phyloP scores from a whole-genome alignment of 1,140 invertebrate species.

The Lepeophtheirus salmonis region DNA sequence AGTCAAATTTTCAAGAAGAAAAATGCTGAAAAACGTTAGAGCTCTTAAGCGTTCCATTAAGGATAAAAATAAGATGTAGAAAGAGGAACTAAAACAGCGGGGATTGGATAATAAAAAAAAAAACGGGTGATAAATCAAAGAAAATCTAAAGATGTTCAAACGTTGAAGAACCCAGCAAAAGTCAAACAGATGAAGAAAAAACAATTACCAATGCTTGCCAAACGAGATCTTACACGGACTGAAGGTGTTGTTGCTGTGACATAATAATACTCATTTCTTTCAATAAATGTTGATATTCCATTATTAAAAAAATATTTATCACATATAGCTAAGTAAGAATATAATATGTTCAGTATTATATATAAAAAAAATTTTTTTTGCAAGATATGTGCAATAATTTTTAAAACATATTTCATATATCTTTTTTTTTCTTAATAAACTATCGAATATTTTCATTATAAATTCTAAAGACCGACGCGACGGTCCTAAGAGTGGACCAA shows the following conservation, averaged over 20 bases:
- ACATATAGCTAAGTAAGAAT: too few species aligned
- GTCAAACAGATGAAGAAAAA: constrained; percentile 69
- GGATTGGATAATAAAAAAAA: constrained; percentile 46
- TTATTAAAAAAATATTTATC: too few species aligned
- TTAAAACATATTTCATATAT: too few species aligned
- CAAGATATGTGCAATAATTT: too few species aligned
- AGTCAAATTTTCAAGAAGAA: constrained; percentile 9
- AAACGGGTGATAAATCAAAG: constrained; percentile 48
- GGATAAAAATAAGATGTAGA: constrained; percentile 39
- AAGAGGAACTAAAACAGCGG: constrained; percentile 42
- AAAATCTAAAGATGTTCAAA: constrained; percentile 58
- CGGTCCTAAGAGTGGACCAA: too few species aligned
- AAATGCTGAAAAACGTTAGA: constrained; percentile 14
- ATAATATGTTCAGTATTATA: too few species aligned
- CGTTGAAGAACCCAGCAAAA: constrained; percentile 62
- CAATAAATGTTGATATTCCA: too few species aligned
- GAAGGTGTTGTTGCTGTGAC: not conserved
- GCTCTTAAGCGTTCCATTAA: constrained; percentile 28
- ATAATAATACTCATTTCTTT: too few species aligned
- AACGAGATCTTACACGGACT: constrained; percentile 42
- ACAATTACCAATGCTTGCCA: constrained; percentile 53
- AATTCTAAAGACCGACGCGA: too few species aligned
- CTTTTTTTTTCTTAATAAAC: too few species aligned
- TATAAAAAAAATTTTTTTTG: too few species aligned
- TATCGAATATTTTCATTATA: too few species aligned